Base-by-base conservation (phyloP, 2,113 vertebrate species). In the Calonectris borealis region DNA sequence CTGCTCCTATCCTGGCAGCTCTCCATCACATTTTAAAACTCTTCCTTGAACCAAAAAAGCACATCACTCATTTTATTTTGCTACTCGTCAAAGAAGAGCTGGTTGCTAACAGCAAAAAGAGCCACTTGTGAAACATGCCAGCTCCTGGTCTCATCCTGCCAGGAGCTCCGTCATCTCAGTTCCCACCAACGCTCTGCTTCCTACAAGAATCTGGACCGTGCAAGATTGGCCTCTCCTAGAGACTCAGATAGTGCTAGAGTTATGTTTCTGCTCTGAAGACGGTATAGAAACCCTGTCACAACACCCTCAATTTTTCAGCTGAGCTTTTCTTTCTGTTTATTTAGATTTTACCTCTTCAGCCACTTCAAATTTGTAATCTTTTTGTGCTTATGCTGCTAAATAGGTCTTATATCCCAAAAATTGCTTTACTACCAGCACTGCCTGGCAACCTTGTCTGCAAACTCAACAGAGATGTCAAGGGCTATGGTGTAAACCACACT, bases 101-200 rank as follows among this genome's bases (percentile, higher is more conserved):
- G 78, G 95, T 94, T 96, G 95, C 87, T 96, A 96, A 82, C 80
- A 94, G 93, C 93, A 92, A 97, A 96, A 96, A 96, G 95, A 96
- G 94, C 90, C 81, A 89, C 92, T 95, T 91, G 92, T 94, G 73
- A 96, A 96, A 87, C 83, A 90, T 76, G 94, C 77, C 94, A 94
- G 77, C 80, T 95, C 84, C 81, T 91, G 95, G 94, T 65, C 85
- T 91, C 57, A 94, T 96, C 90, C 92, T 97, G 89, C 90, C 94
- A 95, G 88, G 48, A 91, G 86, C 70, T 95, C 81, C 10, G 32
- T 92, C 91, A 82, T 87, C 81, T 94, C 86, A 84, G 34, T 34
- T 81, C 81, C 96, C 97, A 96, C 73, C 16, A 1, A 93, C 20
- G 10, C 70, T 89, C 81, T 83, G 75, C 94, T 93, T 95, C 97